Base-by-base conservation (phyloP, 1,140 invertebrate genomes). In the Lucilia sericata region DNA sequence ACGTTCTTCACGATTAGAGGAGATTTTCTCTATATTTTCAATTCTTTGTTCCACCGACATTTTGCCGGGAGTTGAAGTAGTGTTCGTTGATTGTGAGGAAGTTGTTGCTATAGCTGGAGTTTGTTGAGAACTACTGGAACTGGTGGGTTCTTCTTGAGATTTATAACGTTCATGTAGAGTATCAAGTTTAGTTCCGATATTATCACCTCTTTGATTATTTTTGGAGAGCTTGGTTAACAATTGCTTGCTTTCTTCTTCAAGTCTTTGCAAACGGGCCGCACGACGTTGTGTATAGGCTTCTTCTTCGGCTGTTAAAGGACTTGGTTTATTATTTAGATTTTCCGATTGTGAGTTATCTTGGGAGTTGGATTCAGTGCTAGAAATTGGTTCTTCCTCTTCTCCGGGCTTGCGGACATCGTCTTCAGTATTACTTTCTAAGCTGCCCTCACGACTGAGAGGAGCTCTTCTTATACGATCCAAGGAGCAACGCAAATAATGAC, bases 1-100 rank as follows among this genome's bases (percentile, higher is more conserved):
- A 55, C 95, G 92, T 76, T 92, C 93, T 30, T 94, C 93, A 49
- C 94, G 92, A 55, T 92, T 92, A 3, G 93, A 88, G 10, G 92
- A 91, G 60, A 94, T 92, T 85, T 94, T 92, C n/a, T 92, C 89
- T 87, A 88, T 88, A 76, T 85, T 86, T 85, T 88, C 88, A 42
- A 90, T 81, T 2, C 89, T 87, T 14, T 92, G 89, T 36, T 91
- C 92, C n/a, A 91, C 87, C 0, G 85, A 86, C 34, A 88, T 85
- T 49, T 80, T 80, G 34, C 87, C 84, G n/a, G n/a, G n/a, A n/a
- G n/a, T n/a, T n/a, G n/a, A n/a, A 8, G 85, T 81, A 7, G 74
- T 84, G 36, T 8, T 19, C 36, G 17, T 10, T 75, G 60, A 75
- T 84, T 78, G 17, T 5, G 78, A 21, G 4, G 47, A 42, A 42